Evolutionary conservation across 2,113 vertebrate species (phyloP), one percentile per base, ranked within the genome.

Genomic region (Eulacestoma nigropectus): DNA sequence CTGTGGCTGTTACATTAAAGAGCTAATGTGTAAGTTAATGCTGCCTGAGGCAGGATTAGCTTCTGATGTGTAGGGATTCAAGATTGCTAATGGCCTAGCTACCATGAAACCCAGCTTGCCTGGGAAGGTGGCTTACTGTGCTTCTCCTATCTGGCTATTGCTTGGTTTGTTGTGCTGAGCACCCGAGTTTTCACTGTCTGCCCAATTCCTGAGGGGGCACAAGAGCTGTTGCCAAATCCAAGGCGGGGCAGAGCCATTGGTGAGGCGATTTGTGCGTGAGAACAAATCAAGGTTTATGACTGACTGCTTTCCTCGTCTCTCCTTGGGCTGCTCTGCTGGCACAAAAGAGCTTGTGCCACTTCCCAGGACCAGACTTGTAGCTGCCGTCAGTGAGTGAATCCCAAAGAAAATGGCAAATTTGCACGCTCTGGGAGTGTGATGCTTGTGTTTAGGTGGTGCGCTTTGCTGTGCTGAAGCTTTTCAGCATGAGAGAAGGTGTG

Each of bases 11-110:
- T 92, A 68, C 79, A 59, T 87, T 93, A 93, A 95, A 93, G 78
- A 93, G 79, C 84, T 93, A 90, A 94, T 75, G 93, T 84, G 75
- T 77, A 89, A 96, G 53, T 77, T 94, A 91, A 74, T 89, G 96
- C 88, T 95, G 94, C 94, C 92, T 93, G 81, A 96, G 96, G 96
- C 94, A 96, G 88, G 76, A 96, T 96, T 97, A 90, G 90, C 57
- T 86, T 93, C 62, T 91, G 41, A 84, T 77, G 69, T 76, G 84
- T 65, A 83, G 91, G 73, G 59, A 89, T 1, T 91, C 75, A 77
- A 91, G 79, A 49, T 59, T 91, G 87, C 94, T 95, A 95, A 95
- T 90, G 95, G 82, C 52, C 69, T 86, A 82, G 50, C 56, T 64
- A 79, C 64, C 39, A 50, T 64, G 53, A 94, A 73, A 91, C 22